These are phyloP conservation scores for Polyergus mexicanus DNA, from an alignment of 1,140 invertebrate genomes.

Conservation along the genomic window DNA sequence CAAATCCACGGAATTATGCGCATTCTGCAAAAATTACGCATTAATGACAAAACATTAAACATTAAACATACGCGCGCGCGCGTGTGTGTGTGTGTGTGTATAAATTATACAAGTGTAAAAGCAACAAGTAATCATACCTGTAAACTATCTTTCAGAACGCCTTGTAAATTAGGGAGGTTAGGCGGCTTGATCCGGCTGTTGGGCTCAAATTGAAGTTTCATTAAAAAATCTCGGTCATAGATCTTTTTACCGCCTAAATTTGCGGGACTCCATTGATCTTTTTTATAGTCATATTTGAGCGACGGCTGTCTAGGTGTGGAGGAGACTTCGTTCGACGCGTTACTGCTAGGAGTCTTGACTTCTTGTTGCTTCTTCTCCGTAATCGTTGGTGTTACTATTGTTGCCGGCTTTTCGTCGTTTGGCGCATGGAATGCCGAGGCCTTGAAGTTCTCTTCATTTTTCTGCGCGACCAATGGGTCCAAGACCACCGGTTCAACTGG, in stretches of 20 bases:
- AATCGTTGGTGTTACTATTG: slow-evolving; percentile 51
- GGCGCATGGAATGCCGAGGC: slow-evolving; percentile 76
- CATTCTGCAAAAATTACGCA: slow-evolving; percentile 26
- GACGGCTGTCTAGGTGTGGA: slow-evolving; percentile 27
- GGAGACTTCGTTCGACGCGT: not conserved
- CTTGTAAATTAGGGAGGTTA: slow-evolving; percentile 89
- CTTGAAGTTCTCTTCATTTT: slow-evolving; percentile 86
- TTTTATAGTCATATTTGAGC: slow-evolving; percentile 86
- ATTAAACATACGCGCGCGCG: no score
- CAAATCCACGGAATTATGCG: slow-evolving; percentile 62
- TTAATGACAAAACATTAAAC: not conserved
- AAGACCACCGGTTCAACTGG: slow-evolving; percentile 65
- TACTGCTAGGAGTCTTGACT: slow-evolving; percentile 59
- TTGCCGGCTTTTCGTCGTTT: slow-evolving; percentile 56
- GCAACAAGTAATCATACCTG: slow-evolving; percentile 70
- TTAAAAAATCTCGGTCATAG: slow-evolving; percentile 93
- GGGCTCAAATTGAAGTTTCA: slow-evolving; percentile 91
- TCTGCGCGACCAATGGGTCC: slow-evolving; percentile 84
- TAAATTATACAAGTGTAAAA: not conserved
- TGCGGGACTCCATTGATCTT: slow-evolving; percentile 94
- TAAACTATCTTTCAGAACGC: slow-evolving; percentile 87
- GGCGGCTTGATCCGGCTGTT: slow-evolving; percentile 92
- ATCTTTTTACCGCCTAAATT: slow-evolving; percentile 93
- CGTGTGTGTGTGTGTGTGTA: no score
- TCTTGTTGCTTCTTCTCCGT: slow-evolving; percentile 76